These are phyloP conservation scores for Mesocentrotus franciscanus DNA, from an alignment of 53 echinoderm and acorn worm species.

Conservation along the genomic window DNA sequence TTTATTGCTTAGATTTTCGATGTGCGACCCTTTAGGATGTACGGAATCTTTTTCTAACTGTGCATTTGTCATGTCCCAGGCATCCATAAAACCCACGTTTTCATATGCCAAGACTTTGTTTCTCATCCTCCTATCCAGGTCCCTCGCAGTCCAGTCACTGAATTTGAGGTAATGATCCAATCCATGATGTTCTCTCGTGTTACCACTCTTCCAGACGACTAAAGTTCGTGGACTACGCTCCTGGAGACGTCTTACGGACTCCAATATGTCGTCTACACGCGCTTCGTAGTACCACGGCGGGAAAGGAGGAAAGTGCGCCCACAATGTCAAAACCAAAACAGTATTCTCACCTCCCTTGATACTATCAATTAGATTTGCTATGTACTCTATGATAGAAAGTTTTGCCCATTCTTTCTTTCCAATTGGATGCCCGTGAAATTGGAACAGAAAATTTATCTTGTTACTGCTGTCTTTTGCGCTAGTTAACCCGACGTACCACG, in stretches of 20 bases:
- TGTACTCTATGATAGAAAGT: conserved; percentile 14
- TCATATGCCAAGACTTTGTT: neutral
- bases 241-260: conserved; percentile 52
- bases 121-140: conserved; percentile 50
- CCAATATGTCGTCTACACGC: conserved; percentile 41
- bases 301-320: conserved; percentile 60
- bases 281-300: conserved; percentile 58
- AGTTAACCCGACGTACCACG: neutral
- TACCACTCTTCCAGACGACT: conserved; percentile 62
- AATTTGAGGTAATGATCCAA: neutral
- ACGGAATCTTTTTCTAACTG: conserved; percentile 37
- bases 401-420: neutral
- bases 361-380: conserved; percentile 56
- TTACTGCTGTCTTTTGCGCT: neutral
- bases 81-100: conserved; percentile 57
- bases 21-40: conserved; percentile 40
- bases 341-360: neutral
- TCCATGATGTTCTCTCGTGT: conserved; percentile 51
- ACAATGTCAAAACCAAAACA: conserved; percentile 62
- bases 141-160: conserved; percentile 70
- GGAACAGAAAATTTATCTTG: conserved; percentile 14
- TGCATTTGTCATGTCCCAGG: conserved; percentile 73
- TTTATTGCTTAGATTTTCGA: conserved; percentile 9
- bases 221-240: conserved; percentile 58
- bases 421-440: conserved; percentile 64